phyloP scores from a whole-genome alignment of 2,888 invertebrate genomes.

The Apamea sordens region DNA sequence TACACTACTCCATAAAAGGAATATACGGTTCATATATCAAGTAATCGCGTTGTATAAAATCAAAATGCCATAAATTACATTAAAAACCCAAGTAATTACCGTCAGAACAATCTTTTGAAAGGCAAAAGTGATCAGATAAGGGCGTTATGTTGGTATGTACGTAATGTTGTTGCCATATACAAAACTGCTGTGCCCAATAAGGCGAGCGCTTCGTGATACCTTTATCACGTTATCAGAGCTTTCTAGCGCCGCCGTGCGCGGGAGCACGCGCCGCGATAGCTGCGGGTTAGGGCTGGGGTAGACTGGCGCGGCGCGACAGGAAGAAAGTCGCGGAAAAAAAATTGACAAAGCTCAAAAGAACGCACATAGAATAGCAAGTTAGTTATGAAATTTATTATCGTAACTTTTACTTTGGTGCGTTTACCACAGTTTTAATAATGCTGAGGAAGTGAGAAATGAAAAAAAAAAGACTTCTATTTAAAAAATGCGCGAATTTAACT shows the following conservation, averaged over 20 bases:
- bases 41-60: neutral
- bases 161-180: slow-evolving; percentile 56
- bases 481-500: neutral
- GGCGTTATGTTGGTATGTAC: slow-evolving; percentile 40
- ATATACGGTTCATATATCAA: neutral
- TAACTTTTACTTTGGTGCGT: neutral
- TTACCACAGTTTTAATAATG: neutral
- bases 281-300: slow-evolving; percentile 38
- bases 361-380: neutral
- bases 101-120: slow-evolving; percentile 42
- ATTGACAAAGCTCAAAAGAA: no score
- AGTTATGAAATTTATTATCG: neutral
- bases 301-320: neutral
- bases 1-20: neutral
- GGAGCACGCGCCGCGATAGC: slow-evolving; percentile 63
- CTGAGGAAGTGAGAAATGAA: neutral
- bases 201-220: slow-evolving; percentile 73
- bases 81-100: slow-evolving; percentile 36
- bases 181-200: slow-evolving; percentile 67
- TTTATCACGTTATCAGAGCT: slow-evolving; percentile 75
- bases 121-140: slow-evolving; percentile 57
- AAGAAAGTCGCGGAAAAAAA: neutral
- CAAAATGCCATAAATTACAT: slow-evolving; percentile 24
- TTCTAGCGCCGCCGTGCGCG: slow-evolving; percentile 69
- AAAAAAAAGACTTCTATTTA: neutral